Base-by-base conservation (phyloP, 92 coral and sea anemone species). In the Epizoanthus rinbou region DNA sequence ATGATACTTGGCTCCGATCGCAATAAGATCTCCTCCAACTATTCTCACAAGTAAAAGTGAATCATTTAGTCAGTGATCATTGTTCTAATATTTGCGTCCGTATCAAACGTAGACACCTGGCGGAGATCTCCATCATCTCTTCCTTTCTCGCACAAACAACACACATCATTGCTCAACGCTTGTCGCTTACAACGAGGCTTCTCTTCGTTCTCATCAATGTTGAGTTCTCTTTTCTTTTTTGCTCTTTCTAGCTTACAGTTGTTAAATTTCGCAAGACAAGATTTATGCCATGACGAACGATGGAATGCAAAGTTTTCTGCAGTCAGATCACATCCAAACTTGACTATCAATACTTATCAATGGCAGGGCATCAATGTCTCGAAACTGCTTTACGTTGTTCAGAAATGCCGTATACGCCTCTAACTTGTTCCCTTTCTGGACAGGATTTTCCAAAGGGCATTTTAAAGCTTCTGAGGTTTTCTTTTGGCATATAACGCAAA, bases 111-210 rank as follows among this genome's bases (percentile, higher is more conserved):
- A 4, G 37, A 21, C 37, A 75, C 28, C 6, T 56, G 14, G 35
- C 52, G 81, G 13, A 75, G 67, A 18, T 17, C 18, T 4, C 81
- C 37, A 5, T n/a, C 43, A 11, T 75, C 39, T 23, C 0, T 41
- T 9, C 81, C 66, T 4, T n/a, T 75, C 64, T 50, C 66, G 3
- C 81, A 75, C 22, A 75, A 28, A 22, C n/a, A 75, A 53, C 17
- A 56, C 81, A 56, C 21, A 16, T 71, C 17, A 31, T 82, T 83
- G 91, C 80, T 56, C 83, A 16, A 75, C 82, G 69, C 87, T 82
- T 76, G 53, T 64, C 50, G 65, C 76, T n/a, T 33, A 7, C 64
- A 52, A 16, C 6, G 31, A 8, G 3, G 22, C 58, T 50, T 54
- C 19, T 50, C 59, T 22, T 28, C 80, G 3, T 9, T 8, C 18